A percentile compares a stretch with the other conserved stretches of the same genome.
These are phyloP conservation scores for Drosophila colorata DNA, from an alignment of 2,888 invertebrate species.

Conservation along the genomic window DNA sequence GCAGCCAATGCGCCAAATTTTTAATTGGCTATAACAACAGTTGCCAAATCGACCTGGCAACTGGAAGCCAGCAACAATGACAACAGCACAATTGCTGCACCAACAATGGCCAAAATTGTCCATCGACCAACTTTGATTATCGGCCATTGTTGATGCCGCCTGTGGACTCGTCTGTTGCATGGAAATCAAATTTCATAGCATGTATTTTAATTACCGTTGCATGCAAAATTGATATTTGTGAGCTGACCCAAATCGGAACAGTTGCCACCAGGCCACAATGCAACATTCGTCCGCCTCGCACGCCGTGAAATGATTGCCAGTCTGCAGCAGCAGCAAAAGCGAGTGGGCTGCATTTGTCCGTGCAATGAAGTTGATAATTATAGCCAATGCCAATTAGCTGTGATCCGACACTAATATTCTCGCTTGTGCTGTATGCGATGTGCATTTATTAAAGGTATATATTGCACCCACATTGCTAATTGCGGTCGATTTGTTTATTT, in stretches of 20 bases:
- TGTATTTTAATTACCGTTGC: conserved; percentile 51
- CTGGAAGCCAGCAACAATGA: background rate
- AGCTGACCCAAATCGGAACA: conserved; percentile 18
- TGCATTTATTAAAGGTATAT: conserved; percentile 30
- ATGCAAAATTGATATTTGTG: conserved; percentile 24
- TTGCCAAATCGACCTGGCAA: conserved; percentile 6
- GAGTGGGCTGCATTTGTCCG: conserved; percentile 17
- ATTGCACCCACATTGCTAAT: conserved; percentile 36
- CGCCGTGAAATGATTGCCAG: background rate
- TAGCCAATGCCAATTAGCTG: conserved; percentile 39
- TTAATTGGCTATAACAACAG: conserved; percentile 32
- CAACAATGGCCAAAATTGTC: conserved; percentile 13
- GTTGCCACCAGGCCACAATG: background rate
- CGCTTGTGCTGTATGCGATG: conserved; percentile 2
- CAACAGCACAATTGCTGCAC: conserved; percentile 8
- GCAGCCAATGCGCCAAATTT: conserved; percentile 27
- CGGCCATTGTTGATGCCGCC: conserved; percentile 13
- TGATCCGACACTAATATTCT: conserved; percentile 42
- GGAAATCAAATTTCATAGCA: conserved; percentile 31
- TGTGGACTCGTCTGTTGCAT: conserved; percentile 2
- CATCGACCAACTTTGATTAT: conserved; percentile 34
- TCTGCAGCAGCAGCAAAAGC: background rate
- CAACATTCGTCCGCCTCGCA: background rate
- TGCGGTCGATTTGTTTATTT: conserved; percentile 34
- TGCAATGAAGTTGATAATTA: conserved; percentile 28